Base-by-base conservation (phyloP, 1,140 invertebrate species). In the Drosophila ananassae region DNA sequence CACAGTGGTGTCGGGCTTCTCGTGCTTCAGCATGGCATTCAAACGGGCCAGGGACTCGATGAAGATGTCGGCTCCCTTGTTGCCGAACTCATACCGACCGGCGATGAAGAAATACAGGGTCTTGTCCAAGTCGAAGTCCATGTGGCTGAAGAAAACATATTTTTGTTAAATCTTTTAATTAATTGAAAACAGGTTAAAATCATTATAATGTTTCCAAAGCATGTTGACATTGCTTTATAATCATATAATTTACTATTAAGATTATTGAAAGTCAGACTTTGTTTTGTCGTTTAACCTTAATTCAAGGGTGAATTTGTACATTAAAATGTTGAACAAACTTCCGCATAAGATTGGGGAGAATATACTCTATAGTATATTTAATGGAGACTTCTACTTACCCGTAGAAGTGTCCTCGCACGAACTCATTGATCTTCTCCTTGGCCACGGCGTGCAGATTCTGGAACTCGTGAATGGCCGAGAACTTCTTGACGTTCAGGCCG, bases 81-180 rank as follows among this genome's bases (percentile, higher is more conserved):
- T 99, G 32, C 96, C 97, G 92, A 98, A 99, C 93, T 99, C 99
- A 92, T 99, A 99, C 6, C 99, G 95, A 1, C 99, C 99, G 78
- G 99, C 99, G 90, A 98, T 99, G 93, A 99, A 99, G 91, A 99
- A 98, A 92, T 99, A 99, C 3, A 99, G 91, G 0, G 99, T 99
- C 93, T 99, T 99, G 89, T 99, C 99, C 84, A 99, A 92, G 93
- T 99, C 97, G 93, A 99, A 99, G 93, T 99, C 98, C 94, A 98
- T 99, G 92, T 99, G 98, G 1, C 98, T 98, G 44, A 10, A 24
- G 30, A 41, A 58, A 22, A 22, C 10, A 47, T 6, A n/a, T 1
- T 46, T n/a, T 6, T 2, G 13, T 47, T 57, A 37, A n/a, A 12
- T n/a, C 10, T 10, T 8, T 32, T 2, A 2, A 4, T 25, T 25